Evolutionary conservation across 2,113 vertebrate species (phyloP).

Genomic region (Xenus cinereus): DNA sequence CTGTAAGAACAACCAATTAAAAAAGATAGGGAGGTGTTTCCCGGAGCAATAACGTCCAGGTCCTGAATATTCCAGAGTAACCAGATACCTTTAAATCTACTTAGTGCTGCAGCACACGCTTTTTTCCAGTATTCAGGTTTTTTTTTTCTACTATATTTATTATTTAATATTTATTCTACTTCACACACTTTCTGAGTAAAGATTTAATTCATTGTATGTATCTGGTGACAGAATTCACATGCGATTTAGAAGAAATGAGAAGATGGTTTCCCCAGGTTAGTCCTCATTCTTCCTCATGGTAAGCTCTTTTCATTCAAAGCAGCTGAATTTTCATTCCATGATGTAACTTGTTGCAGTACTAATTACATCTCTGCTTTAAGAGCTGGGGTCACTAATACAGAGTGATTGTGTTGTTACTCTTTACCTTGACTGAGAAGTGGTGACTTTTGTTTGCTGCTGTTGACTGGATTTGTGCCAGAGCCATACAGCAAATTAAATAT

Average conservation of each 20-base stretch:
- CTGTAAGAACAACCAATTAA: neutral
- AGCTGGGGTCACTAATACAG: neutral
- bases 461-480: slow-evolving; percentile 36
- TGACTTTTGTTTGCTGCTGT: slow-evolving; percentile 29
- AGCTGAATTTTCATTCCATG: neutral
- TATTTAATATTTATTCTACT: neutral
- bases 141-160: neutral
- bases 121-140: neutral
- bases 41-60: neutral
- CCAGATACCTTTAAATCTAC: neutral
- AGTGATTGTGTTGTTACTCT: neutral
- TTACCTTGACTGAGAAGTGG: neutral
- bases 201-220: neutral
- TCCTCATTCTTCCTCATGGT: neutral
- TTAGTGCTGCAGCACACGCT: neutral
- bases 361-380: neutral
- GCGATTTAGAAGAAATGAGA: neutral
- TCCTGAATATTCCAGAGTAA: neutral
- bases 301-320: neutral
- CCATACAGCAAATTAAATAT: slow-evolving; percentile 46
- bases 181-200: neutral
- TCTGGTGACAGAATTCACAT: neutral
- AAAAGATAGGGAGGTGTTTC: neutral
- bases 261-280: neutral
- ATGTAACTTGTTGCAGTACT: neutral